These are phyloP conservation scores for Monochamus alternatus DNA, from an alignment of 2,888 invertebrate genomes.

Conservation along the genomic window DNA sequence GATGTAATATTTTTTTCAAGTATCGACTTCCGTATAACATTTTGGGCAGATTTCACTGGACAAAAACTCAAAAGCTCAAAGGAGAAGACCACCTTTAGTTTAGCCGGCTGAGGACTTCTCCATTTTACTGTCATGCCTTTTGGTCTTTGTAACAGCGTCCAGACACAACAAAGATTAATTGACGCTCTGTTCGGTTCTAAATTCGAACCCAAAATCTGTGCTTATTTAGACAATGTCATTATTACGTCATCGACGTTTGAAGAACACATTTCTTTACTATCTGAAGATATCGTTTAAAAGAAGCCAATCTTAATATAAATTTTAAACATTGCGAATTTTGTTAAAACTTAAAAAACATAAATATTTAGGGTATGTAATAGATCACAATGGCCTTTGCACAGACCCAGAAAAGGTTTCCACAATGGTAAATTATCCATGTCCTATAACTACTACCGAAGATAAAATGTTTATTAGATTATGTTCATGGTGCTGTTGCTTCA, in stretches of 20 bases:
- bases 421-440: slow-evolving; percentile 54
- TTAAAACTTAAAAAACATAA: slow-evolving; percentile 53
- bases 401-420: slow-evolving; percentile 56
- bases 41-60: no score
- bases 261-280: slow-evolving; percentile 38
- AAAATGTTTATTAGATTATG: no score
- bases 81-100: no score
- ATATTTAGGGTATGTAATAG: slow-evolving; percentile 30
- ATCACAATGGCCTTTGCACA: slow-evolving; percentile 50
- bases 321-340: slow-evolving; percentile 56
- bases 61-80: no score
- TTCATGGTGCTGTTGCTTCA: no score
- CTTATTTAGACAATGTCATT: slow-evolving; percentile 58
- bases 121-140: slow-evolving; percentile 52
- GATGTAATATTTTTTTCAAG: slow-evolving; percentile 28
- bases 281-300: slow-evolving; percentile 39
- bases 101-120: slow-evolving; percentile 39
- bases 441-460: slow-evolving; percentile 51
- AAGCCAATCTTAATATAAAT: slow-evolving; percentile 55
- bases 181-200: slow-evolving; percentile 42
- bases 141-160: slow-evolving; percentile 19
- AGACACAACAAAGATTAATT: slow-evolving; percentile 38
- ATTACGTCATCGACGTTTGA: slow-evolving; percentile 37
- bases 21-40: no score
- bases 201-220: slow-evolving; percentile 37